Base-by-base conservation (phyloP, 2,113 vertebrate species). In the Cariama cristata region DNA sequence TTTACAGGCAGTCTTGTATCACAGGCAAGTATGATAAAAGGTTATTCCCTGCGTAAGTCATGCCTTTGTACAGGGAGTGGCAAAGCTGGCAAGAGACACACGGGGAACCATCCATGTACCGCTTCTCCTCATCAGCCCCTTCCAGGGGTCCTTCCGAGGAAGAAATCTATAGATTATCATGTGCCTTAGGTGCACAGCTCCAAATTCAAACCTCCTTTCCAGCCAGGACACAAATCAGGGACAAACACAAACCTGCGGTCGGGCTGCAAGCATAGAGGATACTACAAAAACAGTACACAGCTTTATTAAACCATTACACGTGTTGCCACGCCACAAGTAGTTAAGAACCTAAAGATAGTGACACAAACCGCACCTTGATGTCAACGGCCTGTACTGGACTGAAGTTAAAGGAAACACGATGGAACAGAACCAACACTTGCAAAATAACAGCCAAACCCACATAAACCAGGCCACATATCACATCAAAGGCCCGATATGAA, bases 211-310 rank as follows among this genome's bases (percentile, higher is more conserved):
- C 30, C 24, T 58, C 9, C 15, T 71, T 20, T 32, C 33, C 45
- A 47, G 26, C 26, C 23, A 50, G 1, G 12, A 52, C n/a, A 27
- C 0, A 1, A 73, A n/a, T 3, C 16, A 24, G 42, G 45, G n/a
- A 66, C 28, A 74, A 47, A 50, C 38, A 18, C 13, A 75, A 83
- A 50, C 28, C 38, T 21, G 8, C 0, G 1, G 16, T 4, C 59
- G n/a, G n/a, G 45, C 62, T 49, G 23, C 26, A 32, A 6, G 59
- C 0, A 0, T 16, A 73, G 53, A 71, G 58, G 38, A 45, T 5
- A 4, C 30, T 38, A 49, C 14, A 12, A 33, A 83, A 83, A 18
- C 3, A 49, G 4, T 12, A 20, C 1, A 0, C 3, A 9, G 6
- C 14, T 84, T 80, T 69, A 28, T 62, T 32, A 47, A 80, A 62